These are phyloP conservation scores for Acanthiza pusilla DNA, from an alignment of 2,797 vertebrate genomes.

Conservation along the genomic window DNA sequence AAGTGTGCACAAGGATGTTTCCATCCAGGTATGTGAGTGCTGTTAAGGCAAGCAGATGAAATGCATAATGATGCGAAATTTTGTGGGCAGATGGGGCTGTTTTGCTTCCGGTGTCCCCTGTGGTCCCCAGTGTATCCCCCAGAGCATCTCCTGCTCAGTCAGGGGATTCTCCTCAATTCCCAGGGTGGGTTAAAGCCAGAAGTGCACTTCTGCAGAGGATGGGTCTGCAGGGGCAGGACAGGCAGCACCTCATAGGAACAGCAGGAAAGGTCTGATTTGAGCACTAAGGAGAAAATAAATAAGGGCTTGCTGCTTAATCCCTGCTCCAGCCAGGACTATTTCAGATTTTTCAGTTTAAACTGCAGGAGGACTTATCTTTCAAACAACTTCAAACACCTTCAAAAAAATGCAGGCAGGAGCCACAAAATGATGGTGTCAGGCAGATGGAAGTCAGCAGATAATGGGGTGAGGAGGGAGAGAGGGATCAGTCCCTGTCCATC, in stretches of 20 bases:
- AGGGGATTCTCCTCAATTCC: background rate
- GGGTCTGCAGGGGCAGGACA: background rate
- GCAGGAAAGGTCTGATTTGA: background rate
- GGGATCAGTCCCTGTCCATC: background rate
- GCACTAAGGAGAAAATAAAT: background rate
- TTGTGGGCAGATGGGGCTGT: background rate
- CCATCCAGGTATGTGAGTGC: background rate
- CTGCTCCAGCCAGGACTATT: background rate
- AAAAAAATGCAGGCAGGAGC: background rate
- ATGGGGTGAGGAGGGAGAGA: background rate
- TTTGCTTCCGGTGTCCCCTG: background rate
- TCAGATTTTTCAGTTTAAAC: conserved; percentile 4
- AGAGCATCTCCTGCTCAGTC: background rate
- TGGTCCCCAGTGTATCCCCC: background rate
- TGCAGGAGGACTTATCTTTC: conserved; percentile 19
- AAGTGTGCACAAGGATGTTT: background rate
- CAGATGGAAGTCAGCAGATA: background rate
- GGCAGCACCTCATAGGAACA: background rate
- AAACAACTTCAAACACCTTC: conserved; percentile 5
- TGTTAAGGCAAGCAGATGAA: background rate
- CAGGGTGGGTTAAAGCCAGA: background rate
- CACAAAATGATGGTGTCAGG: background rate
- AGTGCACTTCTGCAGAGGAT: background rate
- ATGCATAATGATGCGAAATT: background rate
- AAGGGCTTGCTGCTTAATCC: background rate